Conservation (phyloP, 2,888 invertebrate genomes). For the Agonum fuliginosum region DNA sequence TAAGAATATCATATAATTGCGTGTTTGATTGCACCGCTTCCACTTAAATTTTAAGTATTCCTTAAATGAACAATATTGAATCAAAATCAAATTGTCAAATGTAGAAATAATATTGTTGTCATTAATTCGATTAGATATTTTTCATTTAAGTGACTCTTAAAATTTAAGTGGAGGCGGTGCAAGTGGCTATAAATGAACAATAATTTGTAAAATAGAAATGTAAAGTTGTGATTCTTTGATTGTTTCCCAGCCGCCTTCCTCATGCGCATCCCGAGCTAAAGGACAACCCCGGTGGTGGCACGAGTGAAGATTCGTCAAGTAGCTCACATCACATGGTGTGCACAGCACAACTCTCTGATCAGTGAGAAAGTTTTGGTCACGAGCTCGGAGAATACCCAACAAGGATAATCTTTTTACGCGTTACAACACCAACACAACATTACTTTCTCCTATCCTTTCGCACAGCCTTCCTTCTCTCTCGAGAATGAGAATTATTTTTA, state of each 20-base stretch:
- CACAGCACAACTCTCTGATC: constrained; percentile 8
- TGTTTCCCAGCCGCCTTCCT: background rate
- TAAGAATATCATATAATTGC: too few species aligned
- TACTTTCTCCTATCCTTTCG: background rate
- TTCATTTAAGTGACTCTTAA: too few species aligned
- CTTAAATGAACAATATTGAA: too few species aligned
- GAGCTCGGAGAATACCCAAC: constrained; percentile 27
- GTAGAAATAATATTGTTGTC: too few species aligned
- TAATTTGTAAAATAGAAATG: too few species aligned
- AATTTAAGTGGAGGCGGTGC: too few species aligned
- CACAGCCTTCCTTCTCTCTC: background rate
- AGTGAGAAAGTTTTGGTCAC: constrained; percentile 25
- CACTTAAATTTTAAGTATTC: too few species aligned
- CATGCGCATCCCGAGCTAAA: too few species aligned
- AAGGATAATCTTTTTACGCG: constrained; percentile 42
- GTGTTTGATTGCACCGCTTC: too few species aligned
- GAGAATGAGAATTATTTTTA: background rate
- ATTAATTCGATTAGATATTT: too few species aligned
- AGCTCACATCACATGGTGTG: background rate
- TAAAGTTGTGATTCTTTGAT: background rate
- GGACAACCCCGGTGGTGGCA: background rate
- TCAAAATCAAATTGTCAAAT: too few species aligned
- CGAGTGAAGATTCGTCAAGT: constrained; percentile 39
- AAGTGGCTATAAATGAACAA: too few species aligned
- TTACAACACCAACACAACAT: constrained; percentile 13